phyloP scores from a whole-genome alignment of 53 echinoderm and acorn worm genomes.

The Temnopleurus reevesii region DNA sequence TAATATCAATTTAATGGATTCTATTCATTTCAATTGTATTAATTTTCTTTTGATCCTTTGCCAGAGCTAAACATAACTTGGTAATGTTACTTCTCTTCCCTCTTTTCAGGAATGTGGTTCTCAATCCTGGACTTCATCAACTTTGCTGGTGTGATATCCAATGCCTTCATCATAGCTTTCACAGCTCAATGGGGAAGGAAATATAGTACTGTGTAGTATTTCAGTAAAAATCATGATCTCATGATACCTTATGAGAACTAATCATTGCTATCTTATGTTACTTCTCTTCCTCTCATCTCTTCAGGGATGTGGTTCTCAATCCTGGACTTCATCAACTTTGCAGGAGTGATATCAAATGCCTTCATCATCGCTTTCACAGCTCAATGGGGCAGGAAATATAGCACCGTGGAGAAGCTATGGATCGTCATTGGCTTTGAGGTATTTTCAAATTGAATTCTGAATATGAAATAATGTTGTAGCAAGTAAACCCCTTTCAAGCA shows the following conservation, averaged over 20 bases:
- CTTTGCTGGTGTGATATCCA: conserved; percentile 94
- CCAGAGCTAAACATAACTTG: too few species aligned
- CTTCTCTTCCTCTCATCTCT: not conserved
- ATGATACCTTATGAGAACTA: too few species aligned
- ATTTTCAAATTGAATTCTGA: too few species aligned
- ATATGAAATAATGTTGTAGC: too few species aligned
- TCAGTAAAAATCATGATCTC: too few species aligned
- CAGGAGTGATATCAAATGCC: conserved; percentile 91
- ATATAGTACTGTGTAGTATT: too few species aligned
- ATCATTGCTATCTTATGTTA: too few species aligned
- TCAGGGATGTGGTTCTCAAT: conserved; percentile 98
- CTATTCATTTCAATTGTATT: not conserved
- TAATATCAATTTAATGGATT: too few species aligned
- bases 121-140: conserved; percentile 94
- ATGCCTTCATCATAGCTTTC: conserved; percentile 93
- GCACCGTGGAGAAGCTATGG: conserved; percentile 76
- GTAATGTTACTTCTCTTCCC: not conserved
- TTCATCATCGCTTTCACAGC: conserved; percentile 96
- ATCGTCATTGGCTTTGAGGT: conserved; percentile 97
- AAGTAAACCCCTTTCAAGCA: too few species aligned
- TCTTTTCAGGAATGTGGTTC: conserved; percentile 90
- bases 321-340: conserved; percentile 94
- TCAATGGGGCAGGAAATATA: conserved; percentile 75
- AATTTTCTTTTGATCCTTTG: not conserved
- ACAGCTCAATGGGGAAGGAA: conserved; percentile 88